Evolutionary conservation across 2,113 vertebrate species (phyloP).

Genomic region (Periophthalmus modestus): DNA sequence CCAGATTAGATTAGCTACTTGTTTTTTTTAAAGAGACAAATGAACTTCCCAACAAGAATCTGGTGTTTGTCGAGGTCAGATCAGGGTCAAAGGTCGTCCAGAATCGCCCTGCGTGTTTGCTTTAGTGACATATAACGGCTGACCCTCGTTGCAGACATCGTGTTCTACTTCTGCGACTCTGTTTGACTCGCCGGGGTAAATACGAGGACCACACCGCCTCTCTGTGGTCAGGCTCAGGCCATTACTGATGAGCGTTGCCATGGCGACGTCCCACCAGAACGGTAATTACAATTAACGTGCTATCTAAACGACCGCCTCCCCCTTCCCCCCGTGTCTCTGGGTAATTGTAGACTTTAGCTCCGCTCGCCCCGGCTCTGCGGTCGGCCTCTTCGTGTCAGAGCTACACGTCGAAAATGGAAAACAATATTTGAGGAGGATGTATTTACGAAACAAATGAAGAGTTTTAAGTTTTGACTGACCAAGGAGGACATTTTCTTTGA

Average conservation of each 20-base stretch:
- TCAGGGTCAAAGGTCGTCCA: not conserved
- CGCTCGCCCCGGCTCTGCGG: conserved; percentile 43
- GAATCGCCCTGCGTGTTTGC: not conserved
- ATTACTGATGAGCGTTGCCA: conserved; percentile 60
- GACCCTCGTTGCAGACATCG: conserved; percentile 13
- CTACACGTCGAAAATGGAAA: conserved; percentile 51
- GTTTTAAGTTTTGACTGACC: too few species aligned
- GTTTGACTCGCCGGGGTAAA: conserved; percentile 4
- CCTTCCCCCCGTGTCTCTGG: conserved; percentile 42
- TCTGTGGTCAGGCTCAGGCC: conserved; percentile 47
- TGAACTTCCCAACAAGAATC: not conserved
- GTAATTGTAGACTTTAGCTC: conserved; percentile 64
- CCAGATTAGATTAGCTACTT: too few species aligned
- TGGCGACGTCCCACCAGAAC: conserved; percentile 66
- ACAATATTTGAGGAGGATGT: conserved; percentile 20
- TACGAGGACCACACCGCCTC: not conserved
- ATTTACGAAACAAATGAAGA: too few species aligned
- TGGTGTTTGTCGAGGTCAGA: not conserved
- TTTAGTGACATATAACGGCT: not conserved
- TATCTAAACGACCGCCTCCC: conserved; percentile 71
- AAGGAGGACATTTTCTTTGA: too few species aligned
- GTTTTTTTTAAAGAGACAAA: too few species aligned
- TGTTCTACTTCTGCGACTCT: conserved; percentile 6
- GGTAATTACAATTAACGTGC: conserved; percentile 75
- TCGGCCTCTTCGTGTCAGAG: conserved; percentile 52